Evolutionary conservation across 2,797 vertebrate species (phyloP).

Genomic region (Podarcis siculus): DNA sequence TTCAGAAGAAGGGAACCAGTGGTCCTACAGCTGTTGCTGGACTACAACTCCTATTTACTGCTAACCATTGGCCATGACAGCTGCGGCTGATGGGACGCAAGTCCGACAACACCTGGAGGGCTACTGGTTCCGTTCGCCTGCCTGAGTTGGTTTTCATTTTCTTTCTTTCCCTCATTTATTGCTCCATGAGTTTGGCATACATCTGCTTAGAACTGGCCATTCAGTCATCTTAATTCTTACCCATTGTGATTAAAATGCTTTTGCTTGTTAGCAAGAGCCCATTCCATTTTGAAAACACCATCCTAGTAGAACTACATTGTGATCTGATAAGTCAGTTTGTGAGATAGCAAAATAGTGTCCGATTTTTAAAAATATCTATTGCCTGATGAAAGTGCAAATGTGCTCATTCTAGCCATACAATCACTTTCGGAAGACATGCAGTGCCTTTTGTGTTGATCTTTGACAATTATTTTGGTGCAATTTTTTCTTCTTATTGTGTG

Average conservation of each 20-base stretch:
- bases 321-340: conserved; percentile 27
- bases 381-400: conserved; percentile 33
- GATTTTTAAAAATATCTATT: conserved; percentile 36
- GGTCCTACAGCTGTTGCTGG: not conserved
- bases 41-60: not conserved
- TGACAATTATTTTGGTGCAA: conserved; percentile 71
- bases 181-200: not conserved
- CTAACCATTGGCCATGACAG: not conserved
- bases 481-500: conserved; percentile 48
- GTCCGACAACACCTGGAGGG: not conserved
- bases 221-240: not conserved
- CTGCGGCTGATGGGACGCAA: not conserved
- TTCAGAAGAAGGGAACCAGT: not conserved
- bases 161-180: conserved; percentile 23
- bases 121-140: not conserved
- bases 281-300: conserved; percentile 28
- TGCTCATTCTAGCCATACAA: conserved; percentile 31
- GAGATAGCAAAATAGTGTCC: conserved; percentile 33
- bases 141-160: not conserved
- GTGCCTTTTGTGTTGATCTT: conserved; percentile 58
- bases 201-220: not conserved
- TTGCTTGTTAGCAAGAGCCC: conserved; percentile 15
- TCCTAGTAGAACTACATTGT: conserved; percentile 32
- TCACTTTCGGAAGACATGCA: conserved; percentile 64
- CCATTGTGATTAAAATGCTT: conserved; percentile 30